A percentile compares a stretch with the other conserved stretches of the same genome.
These are phyloP conservation scores for Catocala sponsa DNA, from an alignment of 2,888 invertebrate species.

Conservation along the genomic window DNA sequence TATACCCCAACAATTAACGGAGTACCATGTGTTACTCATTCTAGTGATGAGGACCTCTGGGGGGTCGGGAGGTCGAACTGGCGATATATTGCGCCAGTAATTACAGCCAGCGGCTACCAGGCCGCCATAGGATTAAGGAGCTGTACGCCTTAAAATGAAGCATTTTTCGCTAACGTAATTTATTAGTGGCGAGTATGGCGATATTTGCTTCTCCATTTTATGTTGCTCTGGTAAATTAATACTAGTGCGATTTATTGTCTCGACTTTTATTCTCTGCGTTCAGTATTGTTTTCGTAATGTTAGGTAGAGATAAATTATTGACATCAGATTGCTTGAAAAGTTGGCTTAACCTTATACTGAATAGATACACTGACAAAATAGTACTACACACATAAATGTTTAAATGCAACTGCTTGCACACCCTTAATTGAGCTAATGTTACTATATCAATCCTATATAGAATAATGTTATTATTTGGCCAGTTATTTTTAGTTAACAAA, in stretches of 20 bases:
- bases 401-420: too few species aligned
- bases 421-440: too few species aligned
- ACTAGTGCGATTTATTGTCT: slow-evolving; percentile 46
- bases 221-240: slow-evolving; percentile 59
- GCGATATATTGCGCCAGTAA: slow-evolving; percentile 81
- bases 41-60: slow-evolving; percentile 72
- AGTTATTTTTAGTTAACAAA: too few species aligned
- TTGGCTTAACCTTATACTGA: too few species aligned
- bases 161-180: slow-evolving; percentile 72
- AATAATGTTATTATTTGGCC: too few species aligned
- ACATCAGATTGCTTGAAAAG: too few species aligned
- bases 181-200: slow-evolving; percentile 63
- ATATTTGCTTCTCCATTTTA: slow-evolving; percentile 63
- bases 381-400: too few species aligned
- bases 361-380: too few species aligned
- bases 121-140: slow-evolving; percentile 77
- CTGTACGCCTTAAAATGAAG: slow-evolving; percentile 78
- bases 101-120: slow-evolving; percentile 79
- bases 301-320: too few species aligned
- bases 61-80: slow-evolving; percentile 59
- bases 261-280: slow-evolving; percentile 28
- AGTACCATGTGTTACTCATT: slow-evolving; percentile 82
- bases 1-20: slow-evolving; percentile 79
- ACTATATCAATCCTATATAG: too few species aligned
- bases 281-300: too few species aligned